Percentiles rank a stretch among this genome's conserved stretches.
Evolutionary conservation across 1,140 invertebrate species (phyloP).

Genomic region (Diachasma alloeum): DNA sequence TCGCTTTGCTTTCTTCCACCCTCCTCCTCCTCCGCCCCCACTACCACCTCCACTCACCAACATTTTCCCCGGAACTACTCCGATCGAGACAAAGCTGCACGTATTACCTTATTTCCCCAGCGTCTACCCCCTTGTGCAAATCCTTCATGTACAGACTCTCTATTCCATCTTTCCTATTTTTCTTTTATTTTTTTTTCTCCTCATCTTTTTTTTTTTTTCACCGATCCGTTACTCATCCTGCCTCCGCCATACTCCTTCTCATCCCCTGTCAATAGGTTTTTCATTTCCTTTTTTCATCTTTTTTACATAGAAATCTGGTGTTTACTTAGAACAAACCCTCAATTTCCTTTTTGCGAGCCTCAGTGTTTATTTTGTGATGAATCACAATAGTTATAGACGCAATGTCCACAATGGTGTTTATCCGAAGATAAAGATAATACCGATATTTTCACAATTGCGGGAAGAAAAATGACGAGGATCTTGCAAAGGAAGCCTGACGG

Average conservation of each 20-base stretch:
- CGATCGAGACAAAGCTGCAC: conserved; percentile 53
- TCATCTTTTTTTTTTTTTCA: conserved; percentile 1
- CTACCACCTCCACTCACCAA: neutral
- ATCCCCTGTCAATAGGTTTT: neutral
- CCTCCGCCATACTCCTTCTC: conserved; percentile 1
- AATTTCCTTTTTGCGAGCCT: neutral
- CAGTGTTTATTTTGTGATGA: conserved; percentile 8
- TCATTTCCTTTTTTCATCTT: neutral
- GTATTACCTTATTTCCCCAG: conserved; percentile 56
- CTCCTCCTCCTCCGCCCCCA: too few species aligned
- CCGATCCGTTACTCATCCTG: neutral
- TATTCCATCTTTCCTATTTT: conserved; percentile 9
- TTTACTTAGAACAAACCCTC: conserved; percentile 29
- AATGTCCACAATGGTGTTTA: neutral
- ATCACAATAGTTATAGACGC: neutral
- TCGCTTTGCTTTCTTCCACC: conserved; percentile 14
- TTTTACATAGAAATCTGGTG: conserved; percentile 20
- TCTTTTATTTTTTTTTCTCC: neutral
- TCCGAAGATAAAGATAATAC: neutral
- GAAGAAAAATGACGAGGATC: neutral
- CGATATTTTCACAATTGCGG: neutral
- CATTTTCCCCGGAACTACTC: conserved; percentile 17
- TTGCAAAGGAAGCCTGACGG: neutral
- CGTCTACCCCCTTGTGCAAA: conserved; percentile 47
- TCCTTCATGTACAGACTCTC: conserved; percentile 44